Evolutionary conservation across 2,888 invertebrate genomes (phyloP).

Genomic region (Ophioninae sp.): DNA sequence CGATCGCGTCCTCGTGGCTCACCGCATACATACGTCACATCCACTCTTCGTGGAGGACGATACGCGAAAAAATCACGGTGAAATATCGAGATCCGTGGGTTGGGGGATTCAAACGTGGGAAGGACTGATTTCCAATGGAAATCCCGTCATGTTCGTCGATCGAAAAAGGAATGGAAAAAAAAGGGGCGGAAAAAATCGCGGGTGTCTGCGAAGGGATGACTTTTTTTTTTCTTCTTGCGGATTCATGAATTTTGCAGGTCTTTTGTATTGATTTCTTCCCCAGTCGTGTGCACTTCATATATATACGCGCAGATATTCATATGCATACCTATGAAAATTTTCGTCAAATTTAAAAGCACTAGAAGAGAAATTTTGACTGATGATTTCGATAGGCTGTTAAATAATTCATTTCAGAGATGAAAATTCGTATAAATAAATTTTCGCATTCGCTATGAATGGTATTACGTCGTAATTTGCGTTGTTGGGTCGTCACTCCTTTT

Average conservation of each 20-base stretch:
- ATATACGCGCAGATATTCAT: background rate
- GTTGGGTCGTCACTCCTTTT: too few relatives aligned
- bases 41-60: conserved; percentile 6
- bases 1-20: conserved; percentile 27
- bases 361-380: background rate
- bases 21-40: conserved; percentile 22
- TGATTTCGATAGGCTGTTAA: background rate
- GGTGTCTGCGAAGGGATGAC: conserved; percentile 17
- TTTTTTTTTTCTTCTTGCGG: conserved; percentile 20
- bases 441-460: background rate
- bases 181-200: conserved; percentile 20
- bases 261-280: conserved; percentile 35
- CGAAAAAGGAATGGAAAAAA: conserved; percentile 31
- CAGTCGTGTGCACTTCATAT: background rate
- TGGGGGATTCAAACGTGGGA: conserved; percentile 9
- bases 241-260: conserved; percentile 39
- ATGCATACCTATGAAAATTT: too few relatives aligned
- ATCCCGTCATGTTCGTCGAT: conserved; percentile 27
- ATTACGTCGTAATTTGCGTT: too few relatives aligned
- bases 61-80: conserved; percentile 46
- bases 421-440: background rate
- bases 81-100: conserved; percentile 27
- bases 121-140: conserved; percentile 57
- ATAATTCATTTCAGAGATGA: background rate
- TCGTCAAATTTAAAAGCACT: background rate